A percentile compares a stretch with the other conserved stretches of the same genome.
Evolutionary conservation across 2,113 vertebrate species (phyloP).

Genomic region (Tetrao urogallus): DNA sequence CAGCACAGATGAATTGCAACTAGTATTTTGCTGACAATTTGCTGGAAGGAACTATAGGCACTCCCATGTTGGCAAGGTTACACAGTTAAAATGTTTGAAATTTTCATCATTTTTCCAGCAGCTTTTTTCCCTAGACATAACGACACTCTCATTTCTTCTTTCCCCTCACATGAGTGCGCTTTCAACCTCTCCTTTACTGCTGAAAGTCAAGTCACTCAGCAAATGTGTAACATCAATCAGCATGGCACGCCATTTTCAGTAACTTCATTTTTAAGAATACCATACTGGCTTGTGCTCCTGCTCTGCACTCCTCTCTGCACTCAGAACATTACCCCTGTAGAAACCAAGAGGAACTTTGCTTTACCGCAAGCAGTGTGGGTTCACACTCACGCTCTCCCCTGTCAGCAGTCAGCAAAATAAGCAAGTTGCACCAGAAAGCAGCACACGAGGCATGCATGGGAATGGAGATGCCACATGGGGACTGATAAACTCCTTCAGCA

Average conservation of each 20-base stretch:
- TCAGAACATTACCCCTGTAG: conserved; percentile 18
- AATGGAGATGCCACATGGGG: not conserved
- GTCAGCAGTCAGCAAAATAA: conserved; percentile 46
- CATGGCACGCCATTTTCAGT: not conserved
- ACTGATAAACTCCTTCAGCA: conserved; percentile 20
- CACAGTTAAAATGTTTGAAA: not conserved
- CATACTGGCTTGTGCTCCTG: not conserved
- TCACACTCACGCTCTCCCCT: not conserved
- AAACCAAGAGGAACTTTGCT: conserved; percentile 12
- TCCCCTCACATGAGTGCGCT: not conserved
- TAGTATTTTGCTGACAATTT: conserved; percentile 66
- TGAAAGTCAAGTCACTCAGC: not conserved
- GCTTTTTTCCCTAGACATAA: not conserved
- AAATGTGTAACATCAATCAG: not conserved
- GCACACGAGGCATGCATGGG: conserved; percentile 31
- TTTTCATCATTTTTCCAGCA: not conserved
- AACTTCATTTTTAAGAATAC: not conserved
- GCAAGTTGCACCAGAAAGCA: not conserved
- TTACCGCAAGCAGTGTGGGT: not conserved
- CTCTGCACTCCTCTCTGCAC: not conserved
- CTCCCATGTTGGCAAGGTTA: not conserved
- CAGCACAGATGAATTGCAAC: conserved; percentile 16
- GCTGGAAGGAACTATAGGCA: not conserved
- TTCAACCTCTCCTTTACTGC: not conserved
- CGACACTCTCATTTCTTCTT: not conserved